These are phyloP conservation scores for Bathynomus jamesi DNA, from an alignment of 1,140 invertebrate species.

Conservation along the genomic window DNA sequence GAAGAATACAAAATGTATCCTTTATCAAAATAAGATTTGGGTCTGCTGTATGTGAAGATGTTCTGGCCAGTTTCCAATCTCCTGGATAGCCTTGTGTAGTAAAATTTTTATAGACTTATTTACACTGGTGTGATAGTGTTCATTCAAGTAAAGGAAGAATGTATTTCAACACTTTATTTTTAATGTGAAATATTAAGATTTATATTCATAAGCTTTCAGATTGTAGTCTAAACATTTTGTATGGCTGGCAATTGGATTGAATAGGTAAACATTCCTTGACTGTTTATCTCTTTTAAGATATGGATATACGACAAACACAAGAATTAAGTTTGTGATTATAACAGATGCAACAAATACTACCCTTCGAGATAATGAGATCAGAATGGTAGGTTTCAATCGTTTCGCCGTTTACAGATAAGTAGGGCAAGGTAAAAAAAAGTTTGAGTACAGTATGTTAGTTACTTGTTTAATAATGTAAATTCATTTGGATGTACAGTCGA, in stretches of 20 bases:
- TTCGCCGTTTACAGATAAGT: too few relatives aligned
- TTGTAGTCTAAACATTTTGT: not conserved
- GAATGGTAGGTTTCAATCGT: slow-evolving; percentile 48
- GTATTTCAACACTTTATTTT: not conserved
- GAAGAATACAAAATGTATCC: slow-evolving; percentile 93
- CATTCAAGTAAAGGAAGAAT: not conserved
- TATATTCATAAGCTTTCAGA: not conserved
- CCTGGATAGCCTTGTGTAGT: not conserved
- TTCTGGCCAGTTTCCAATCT: not conserved
- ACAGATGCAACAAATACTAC: slow-evolving; percentile 82
- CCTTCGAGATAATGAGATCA: slow-evolving; percentile 86
- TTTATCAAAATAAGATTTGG: slow-evolving; percentile 38
- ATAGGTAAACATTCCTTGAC: slow-evolving; percentile 35
- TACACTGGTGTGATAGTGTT: not conserved
- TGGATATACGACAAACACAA: slow-evolving; percentile 96
- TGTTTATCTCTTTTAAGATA: slow-evolving; percentile 55
- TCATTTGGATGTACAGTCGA: too few relatives aligned
- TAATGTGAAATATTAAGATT: not conserved
- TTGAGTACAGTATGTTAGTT: too few relatives aligned
- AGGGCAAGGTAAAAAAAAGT: too few relatives aligned
- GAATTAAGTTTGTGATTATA: slow-evolving; percentile 89
- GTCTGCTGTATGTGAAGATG: not conserved
- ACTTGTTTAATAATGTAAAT: too few relatives aligned
- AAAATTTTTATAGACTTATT: not conserved
- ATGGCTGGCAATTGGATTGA: not conserved